phyloP scores from a whole-genome alignment of 2,888 invertebrate genomes.

The Oegoconia quadripuncta region DNA sequence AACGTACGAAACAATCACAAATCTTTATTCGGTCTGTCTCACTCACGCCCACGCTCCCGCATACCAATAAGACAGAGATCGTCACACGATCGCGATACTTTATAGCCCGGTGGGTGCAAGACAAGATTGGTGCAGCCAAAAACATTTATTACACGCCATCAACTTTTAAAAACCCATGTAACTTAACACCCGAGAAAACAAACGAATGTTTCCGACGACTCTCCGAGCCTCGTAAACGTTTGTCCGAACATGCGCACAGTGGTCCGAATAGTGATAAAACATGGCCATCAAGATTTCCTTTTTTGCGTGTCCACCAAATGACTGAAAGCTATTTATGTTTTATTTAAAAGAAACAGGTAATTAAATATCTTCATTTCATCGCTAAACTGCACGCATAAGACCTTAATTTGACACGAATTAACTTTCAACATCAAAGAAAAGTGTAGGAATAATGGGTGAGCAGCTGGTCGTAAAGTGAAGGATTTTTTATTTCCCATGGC shows the following conservation, averaged over 20 bases:
- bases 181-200: constrained; percentile 59
- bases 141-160: constrained; percentile 71
- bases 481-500: constrained; percentile 25
- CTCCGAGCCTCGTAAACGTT: constrained; percentile 43
- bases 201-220: constrained; percentile 46
- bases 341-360: constrained; percentile 4
- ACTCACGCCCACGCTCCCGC: constrained; percentile 24
- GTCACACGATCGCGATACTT: constrained; percentile 36
- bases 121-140: constrained; percentile 55
- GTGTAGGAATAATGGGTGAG: constrained; percentile 30
- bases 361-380: constrained; percentile 17
- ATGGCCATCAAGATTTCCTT: constrained; percentile 22
- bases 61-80: constrained; percentile 22
- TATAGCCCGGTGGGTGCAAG: constrained; percentile 46
- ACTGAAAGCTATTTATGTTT: constrained; percentile 5
- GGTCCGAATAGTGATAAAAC: constrained; percentile 33
- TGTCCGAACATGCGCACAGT: constrained; percentile 42
- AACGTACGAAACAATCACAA: constrained; percentile 48
- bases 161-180: constrained; percentile 69
- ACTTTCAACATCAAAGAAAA: constrained; percentile 25
- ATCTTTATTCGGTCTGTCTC: constrained; percentile 30
- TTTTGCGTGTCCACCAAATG: not conserved
- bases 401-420: constrained; percentile 32
- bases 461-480: constrained; percentile 25
- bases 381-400: constrained; percentile 10